Conservation (phyloP, 2,113 vertebrate species). For the Dicaeum eximium region DNA sequence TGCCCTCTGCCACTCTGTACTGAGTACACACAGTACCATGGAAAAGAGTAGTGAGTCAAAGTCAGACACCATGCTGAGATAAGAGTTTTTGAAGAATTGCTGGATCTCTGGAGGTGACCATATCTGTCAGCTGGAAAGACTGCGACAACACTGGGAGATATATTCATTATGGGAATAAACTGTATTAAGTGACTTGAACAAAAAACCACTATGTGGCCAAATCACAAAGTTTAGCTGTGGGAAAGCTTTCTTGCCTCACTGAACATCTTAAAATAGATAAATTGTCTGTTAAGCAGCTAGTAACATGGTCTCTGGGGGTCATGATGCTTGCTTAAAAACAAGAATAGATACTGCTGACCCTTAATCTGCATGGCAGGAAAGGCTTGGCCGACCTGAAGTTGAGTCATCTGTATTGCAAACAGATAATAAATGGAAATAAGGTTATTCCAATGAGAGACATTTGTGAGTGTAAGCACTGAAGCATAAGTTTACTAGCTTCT, state of each 20-base stretch:
- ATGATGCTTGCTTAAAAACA: neutral
- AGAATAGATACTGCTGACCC: neutral
- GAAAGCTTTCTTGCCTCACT: neutral
- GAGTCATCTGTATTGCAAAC: neutral
- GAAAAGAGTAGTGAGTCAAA: neutral
- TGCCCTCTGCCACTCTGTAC: neutral
- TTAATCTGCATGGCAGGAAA: neutral
- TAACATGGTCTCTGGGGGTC: neutral
- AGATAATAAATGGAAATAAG: neutral
- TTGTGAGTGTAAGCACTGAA: neutral
- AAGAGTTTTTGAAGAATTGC: neutral
- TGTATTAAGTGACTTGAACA: neutral
- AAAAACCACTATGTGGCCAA: fast-evolving
- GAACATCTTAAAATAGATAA: neutral
- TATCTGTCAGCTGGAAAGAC: neutral
- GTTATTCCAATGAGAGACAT: neutral
- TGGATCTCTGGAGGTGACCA: neutral
- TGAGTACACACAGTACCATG: neutral
- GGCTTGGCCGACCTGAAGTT: neutral
- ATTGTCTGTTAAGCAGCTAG: neutral
- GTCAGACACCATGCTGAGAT: neutral
- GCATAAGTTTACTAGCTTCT: neutral
- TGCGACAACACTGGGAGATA: neutral
- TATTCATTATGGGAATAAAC: neutral
- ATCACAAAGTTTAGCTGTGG: neutral